Base-by-base conservation (phyloP, 2,888 invertebrate species). In the Slavum lentiscoides region DNA sequence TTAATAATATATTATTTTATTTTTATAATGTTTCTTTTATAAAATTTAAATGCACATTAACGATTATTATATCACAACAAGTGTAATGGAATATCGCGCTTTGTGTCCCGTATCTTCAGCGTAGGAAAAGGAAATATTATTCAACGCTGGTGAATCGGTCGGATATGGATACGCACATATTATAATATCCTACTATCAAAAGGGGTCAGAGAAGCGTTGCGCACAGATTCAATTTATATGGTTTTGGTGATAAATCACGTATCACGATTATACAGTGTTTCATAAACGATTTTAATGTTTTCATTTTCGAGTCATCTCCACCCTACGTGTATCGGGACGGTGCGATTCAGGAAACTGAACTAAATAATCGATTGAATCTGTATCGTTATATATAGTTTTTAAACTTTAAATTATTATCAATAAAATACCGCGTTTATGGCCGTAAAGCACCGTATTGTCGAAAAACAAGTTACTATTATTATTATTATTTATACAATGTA, bases 111-210 rank as follows among this genome's bases (percentile, higher is more conserved):
- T 73, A 73, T 73, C 73, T 73, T 62, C 23, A 5, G n/a, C 15
- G 55, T 69, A 62, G 76, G 69, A 77, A 69, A 77, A 77, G 61
- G 61, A 77, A 77, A 69, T 69, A 62, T 76, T 76, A 62, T 77
- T 77, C 69, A 53, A 61, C 11, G 30, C 61, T 67, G 4, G 21
- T 15, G 53, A 43, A 61, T 69, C 69, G 23, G 53, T 53, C 53
- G 23, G 67, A 69, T 69, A 76, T 68, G 49, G 62, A 76, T 49
- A 61, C 58, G 39, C 68, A 61, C 49, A 69, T 49, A 61, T 49
- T 59, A 39, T 30, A 49, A 53, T 43, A 59, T 6, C 15, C 43
- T 30, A 76, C 19, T 53, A 62, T 15, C 30, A 49, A 15, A 59
- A 62, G 49, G 30, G n/a, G 19, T 55, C 55, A 49, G 37, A 68